Base-by-base conservation (phyloP, 2,888 invertebrate genomes). In the Dicycla oo region DNA sequence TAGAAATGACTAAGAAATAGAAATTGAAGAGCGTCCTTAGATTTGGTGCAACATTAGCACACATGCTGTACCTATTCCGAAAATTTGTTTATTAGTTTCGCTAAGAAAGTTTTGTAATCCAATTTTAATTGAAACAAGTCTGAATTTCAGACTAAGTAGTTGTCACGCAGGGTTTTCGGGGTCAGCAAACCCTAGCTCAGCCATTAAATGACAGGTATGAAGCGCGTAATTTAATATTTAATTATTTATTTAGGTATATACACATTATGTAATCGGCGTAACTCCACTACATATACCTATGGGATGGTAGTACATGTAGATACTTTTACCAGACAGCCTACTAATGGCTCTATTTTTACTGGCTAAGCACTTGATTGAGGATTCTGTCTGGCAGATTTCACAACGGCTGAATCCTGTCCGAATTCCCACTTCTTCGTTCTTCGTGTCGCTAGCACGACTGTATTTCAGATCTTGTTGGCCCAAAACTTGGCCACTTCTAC, bases 111-210 rank as follows among this genome's bases (percentile, higher is more conserved):
- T 40, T 57, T 20, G 4, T 56, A 38, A 56, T 45, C 3, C 0
- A 30, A 56, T 60, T 74, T 51, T 40, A 56, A 69, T 65, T 62
- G 34, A 53, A 78, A 49, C 57, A 45, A 65, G 43, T 69, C 23
- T 23, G 26, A 53, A 61, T 51, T 78, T 62, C 51, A 62, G 43
- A 64, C 47, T 34, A 23, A 62, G 69, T 56, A 57, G 30, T 62
- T 38, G 64, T 66, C 78, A 77, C 82, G 78, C 78, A 77, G 45
- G 18, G 49, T 40, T 57, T 18, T 62, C 56, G 54, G 61, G 65
- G 78, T 78, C 65, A 70, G 47, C 38, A 78, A 75, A 58, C 78
- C 26, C 23, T 38, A 43, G 53, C n/a, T 30, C 13, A 15, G 23
- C 6, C 23, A 57, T 53, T 43, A 73, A 47, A 53, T 67, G 49